Conservation (phyloP, 1,140 invertebrate species). For the Eufriesea mexicana region DNA sequence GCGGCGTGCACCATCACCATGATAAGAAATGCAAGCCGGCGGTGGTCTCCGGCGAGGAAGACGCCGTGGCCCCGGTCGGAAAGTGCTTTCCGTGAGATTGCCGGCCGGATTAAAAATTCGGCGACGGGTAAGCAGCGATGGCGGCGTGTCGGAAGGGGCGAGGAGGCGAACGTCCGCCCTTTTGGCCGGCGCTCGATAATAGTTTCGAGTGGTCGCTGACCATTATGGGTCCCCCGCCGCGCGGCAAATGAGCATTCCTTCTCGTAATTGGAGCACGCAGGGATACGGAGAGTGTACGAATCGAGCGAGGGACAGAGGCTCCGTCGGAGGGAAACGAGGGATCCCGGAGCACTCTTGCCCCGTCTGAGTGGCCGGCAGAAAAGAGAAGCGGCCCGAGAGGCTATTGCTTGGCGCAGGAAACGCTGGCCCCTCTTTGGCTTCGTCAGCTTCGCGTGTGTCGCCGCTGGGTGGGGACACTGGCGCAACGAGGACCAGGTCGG, state of each 20-base stretch:
- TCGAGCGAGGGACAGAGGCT: conserved; percentile 27
- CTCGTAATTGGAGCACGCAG: conserved; percentile 72
- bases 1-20: conserved; percentile 57
- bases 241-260: conserved; percentile 73
- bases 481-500: too few species aligned
- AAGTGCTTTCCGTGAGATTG: conserved; percentile 67
- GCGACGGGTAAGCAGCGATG: not conserved
- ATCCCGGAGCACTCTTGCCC: conserved; percentile 64
- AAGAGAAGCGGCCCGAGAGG: conserved; percentile 31
- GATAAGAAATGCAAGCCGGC: conserved; percentile 65
- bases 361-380: conserved; percentile 61
- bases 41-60: conserved; percentile 53
- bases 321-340: conserved; percentile 58
- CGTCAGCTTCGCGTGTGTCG: conserved; percentile 36
- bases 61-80: conserved; percentile 13
- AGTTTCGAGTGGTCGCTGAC: conserved; percentile 71
- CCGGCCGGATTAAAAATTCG: conserved; percentile 67
- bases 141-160: not conserved
- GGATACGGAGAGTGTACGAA: conserved; percentile 60
- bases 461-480: not conserved
- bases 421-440: conserved; percentile 39
- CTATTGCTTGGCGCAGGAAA: conserved; percentile 29
- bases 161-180: not conserved
- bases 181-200: conserved; percentile 61
- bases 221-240: conserved; percentile 68